Evolutionary conservation across 1,140 invertebrate species (phyloP).

Genomic region (Camponotus pennsylvanicus): DNA sequence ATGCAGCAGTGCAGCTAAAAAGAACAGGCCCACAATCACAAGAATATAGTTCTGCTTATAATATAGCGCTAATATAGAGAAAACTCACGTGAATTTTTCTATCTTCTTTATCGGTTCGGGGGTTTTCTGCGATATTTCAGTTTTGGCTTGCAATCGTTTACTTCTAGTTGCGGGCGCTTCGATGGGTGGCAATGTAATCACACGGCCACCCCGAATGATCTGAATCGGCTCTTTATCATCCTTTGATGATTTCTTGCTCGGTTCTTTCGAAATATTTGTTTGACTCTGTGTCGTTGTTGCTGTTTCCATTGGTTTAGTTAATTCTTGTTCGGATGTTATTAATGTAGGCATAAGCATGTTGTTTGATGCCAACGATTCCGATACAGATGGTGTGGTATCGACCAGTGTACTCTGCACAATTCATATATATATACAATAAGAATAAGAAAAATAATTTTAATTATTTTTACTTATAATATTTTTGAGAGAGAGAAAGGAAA

Average conservation of each 20-base stretch:
- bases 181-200: conserved; percentile 92
- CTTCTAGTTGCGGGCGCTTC: conserved; percentile 91
- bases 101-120: conserved; percentile 61
- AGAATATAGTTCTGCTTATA: no score
- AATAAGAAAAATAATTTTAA: not conserved
- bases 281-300: not conserved
- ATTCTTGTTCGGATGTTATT: conserved; percentile 55
- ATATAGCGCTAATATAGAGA: no score
- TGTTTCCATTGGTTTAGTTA: conserved; percentile 6
- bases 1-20: no score
- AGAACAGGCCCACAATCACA: no score
- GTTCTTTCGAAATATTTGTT: conserved; percentile 20
- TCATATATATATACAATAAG: not conserved
- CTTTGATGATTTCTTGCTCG: conserved; percentile 69
- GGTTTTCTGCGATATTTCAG: conserved; percentile 67
- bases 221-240: conserved; percentile 88
- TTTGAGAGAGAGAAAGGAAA: no score
- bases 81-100: conserved; percentile 63
- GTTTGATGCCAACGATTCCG: conserved; percentile 65
- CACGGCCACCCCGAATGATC: conserved; percentile 90
- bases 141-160: conserved; percentile 83
- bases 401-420: conserved; percentile 72
- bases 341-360: conserved; percentile 37
- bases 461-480: not conserved
- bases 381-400: conserved; percentile 60